Conservation (phyloP, 53 echinoderm and acorn worm genomes). For the Holothuria leucospilota region DNA sequence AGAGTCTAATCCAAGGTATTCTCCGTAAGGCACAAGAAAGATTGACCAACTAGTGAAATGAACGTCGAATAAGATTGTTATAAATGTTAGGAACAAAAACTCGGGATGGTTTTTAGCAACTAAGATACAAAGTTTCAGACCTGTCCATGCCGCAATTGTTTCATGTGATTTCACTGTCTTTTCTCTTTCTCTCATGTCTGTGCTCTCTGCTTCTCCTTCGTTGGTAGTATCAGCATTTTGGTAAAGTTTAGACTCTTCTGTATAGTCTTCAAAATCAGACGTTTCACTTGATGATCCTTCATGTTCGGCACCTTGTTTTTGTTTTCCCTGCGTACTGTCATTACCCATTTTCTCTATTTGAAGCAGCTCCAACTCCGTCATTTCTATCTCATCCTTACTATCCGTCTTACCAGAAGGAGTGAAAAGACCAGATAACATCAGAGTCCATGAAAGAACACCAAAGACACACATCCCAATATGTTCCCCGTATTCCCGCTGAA, state of each 20-base stretch:
- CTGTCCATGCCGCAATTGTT: too few species aligned
- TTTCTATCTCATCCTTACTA: too few species aligned
- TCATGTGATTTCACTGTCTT: too few species aligned
- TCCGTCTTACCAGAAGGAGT: not conserved
- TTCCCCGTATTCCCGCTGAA: not conserved
- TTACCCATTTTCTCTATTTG: too few species aligned
- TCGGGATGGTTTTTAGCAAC: not conserved
- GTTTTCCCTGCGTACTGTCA: not conserved
- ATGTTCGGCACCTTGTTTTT: not conserved
- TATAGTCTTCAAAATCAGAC: too few species aligned
- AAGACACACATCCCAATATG: not conserved
- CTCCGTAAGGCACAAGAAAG: constrained; percentile 27
- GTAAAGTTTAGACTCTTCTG: not conserved
- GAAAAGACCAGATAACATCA: constrained; percentile 19
- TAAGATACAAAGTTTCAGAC: not conserved
- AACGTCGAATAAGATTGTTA: not conserved
- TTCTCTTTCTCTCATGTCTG: too few species aligned
- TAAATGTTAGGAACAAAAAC: not conserved
- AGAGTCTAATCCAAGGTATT: constrained; percentile 27
- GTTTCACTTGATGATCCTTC: too few species aligned
- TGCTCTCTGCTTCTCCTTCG: too few species aligned
- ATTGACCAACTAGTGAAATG: constrained; percentile 13
- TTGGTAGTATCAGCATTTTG: not conserved
- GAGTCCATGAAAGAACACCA: not conserved
- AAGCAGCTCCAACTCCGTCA: too few species aligned